These are phyloP conservation scores for Discoglossus pictus DNA, from an alignment of 2,797 vertebrate genomes.

Conservation along the genomic window DNA sequence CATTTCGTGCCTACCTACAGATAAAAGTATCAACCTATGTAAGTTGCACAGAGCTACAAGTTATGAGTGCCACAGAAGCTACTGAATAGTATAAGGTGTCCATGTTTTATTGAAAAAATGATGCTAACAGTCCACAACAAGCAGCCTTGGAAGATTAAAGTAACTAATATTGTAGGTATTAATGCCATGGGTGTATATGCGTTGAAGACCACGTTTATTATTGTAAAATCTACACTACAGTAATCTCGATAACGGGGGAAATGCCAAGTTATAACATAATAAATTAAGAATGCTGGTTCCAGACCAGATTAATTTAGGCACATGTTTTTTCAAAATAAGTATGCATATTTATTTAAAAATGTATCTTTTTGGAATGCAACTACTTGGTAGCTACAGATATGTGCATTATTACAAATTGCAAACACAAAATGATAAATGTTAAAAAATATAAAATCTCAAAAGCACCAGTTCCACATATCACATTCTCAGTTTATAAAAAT, in stretches of 20 bases:
- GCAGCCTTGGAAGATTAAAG: too few relatives aligned
- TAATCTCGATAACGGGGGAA: too few relatives aligned
- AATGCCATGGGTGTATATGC: neutral
- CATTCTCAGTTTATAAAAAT: neutral
- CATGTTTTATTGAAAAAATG: too few relatives aligned
- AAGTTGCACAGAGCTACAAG: neutral
- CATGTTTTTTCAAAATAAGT: conserved; percentile 56
- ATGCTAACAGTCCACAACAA: too few relatives aligned
- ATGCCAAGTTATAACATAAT: conserved; percentile 46
- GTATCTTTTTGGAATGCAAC: conserved; percentile 56
- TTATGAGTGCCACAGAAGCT: conserved; percentile 38
- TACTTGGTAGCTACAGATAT: conserved; percentile 21
- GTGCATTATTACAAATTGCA: conserved; percentile 36
- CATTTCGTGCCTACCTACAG: neutral
- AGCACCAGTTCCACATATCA: neutral
- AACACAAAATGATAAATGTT: conserved; percentile 48
- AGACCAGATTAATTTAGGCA: conserved; percentile 64
- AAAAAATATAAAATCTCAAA: conserved; percentile 19
- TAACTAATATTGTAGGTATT: conserved; percentile 1
- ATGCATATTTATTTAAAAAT: conserved; percentile 50
- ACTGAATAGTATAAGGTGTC: too few relatives aligned
- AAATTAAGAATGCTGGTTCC: conserved; percentile 63
- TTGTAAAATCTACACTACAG: neutral
- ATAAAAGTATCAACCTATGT: conserved; percentile 35
- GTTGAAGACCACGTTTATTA: neutral